Base-by-base conservation (phyloP, 2,888 invertebrate genomes). In the Anodontia alba region DNA sequence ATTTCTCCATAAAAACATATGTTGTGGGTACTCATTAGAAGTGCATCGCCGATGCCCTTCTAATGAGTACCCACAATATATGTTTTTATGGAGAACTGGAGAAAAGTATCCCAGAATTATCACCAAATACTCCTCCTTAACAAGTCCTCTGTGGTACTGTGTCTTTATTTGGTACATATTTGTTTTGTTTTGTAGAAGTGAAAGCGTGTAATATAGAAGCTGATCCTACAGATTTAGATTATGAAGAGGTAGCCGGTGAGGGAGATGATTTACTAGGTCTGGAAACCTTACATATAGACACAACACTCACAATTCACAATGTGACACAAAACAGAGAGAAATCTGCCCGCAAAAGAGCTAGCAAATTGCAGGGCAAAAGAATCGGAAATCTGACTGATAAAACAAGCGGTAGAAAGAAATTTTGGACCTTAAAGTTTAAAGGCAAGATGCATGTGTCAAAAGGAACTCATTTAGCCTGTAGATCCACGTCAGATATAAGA, bases 391-490 rank as follows among this genome's bases (percentile, higher is more conserved):
- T 42, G 33, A 0, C 12, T 38, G 73, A 80, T 7, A 81, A 81
- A 23, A 23, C 66, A 0, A 77, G 46, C 66, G 73, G 77, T 20
- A 73, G 86, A 33, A 91, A 90, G 38, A 91, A 90, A 49, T 91
- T 90, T 67, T 92, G 92, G 91, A 89, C 90, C 17, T 74, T 90
- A 20, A 90, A 90, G 66, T 78, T 92, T 31, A 83, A 89, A 71
- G 90, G 89, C 10, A 90, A 90, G 80, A 72, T 90, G 31, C 85
- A 86, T 8, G 80, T 85, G 12, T 76, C 83, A n/a, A 89, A 89
- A 76, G 72, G 81, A 57, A 38, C 38, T 38, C 38, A 38, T 38
- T 38, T 83, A 84, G 10, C 68, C 12, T 38, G 38, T 12, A 38
- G 38, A 12, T 76, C 31, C 77, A 73, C 69, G 70, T 69, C 42